Evolutionary conservation across 2,888 invertebrate species (phyloP), one percentile per base, ranked within the genome.

Genomic region (Acrocera orbiculus): DNA sequence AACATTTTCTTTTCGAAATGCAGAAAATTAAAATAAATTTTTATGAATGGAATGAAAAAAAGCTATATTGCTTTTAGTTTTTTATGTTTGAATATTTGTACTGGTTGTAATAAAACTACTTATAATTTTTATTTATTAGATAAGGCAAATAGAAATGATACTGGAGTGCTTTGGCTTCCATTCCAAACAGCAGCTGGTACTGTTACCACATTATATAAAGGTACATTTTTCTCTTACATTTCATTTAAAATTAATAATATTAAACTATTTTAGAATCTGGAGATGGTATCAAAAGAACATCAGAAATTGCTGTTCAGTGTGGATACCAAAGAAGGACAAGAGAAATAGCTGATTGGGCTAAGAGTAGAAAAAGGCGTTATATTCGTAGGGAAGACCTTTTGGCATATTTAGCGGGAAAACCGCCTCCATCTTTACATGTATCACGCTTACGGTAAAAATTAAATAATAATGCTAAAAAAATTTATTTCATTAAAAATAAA

Each of bases 131-230:
- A 44, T 47, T 58, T 58, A 44, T 9, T 56, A 76, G 75, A 76
- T 62, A 70, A 74, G 44, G 66, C 69, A 34, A 54, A 47, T 40
- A 58, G 62, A 42, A 58, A 61, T 28, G 66, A 66, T 47, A 71
- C 74, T 44, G 71, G 70, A 40, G 67, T 73, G 40, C 57, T 76
- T 39, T 79, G 79, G 79, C 56, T 76, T 52, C 77, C 79, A 46
- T 80, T 80, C 60, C 79, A 80, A 61, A 77, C 76, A 47, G 79
- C 80, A 47, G 79, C 79, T 46, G 76, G 77, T 37, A 75, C 76
- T 43, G 76, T 79, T 44, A 79, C 80, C 41, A 67, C 74, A 36
- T 62, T 80, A 42, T 80, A 79, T 57, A 79, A 77, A 76, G 79
- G 79, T 76, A 56, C 17, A 28, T 28, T 28, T 28, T 6, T 6